phyloP scores from a whole-genome alignment of 2,888 invertebrate genomes.

The Platycnemis pennipes region DNA sequence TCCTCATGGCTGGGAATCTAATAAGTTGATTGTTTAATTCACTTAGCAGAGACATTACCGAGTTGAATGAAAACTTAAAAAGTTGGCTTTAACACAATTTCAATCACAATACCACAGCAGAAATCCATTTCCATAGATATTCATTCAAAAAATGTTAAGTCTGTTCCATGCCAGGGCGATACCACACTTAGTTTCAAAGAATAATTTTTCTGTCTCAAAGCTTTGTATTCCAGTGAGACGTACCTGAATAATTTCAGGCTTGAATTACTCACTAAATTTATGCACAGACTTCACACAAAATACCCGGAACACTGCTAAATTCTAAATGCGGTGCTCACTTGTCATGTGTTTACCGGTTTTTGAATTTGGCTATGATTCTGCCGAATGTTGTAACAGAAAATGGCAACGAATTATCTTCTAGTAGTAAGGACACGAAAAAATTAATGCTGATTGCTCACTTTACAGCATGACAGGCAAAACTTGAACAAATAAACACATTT shows the following conservation, averaged over 20 bases:
- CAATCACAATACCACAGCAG: neutral
- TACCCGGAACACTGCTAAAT: neutral
- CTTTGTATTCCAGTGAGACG: too few species aligned
- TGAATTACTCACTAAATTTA: too few species aligned
- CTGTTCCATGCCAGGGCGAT: neutral
- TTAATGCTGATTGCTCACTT: neutral
- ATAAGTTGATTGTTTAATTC: constrained; percentile 82
- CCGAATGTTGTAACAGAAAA: neutral
- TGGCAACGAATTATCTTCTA: neutral
- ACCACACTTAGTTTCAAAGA: neutral
- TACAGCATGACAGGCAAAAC: neutral
- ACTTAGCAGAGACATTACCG: constrained; percentile 79
- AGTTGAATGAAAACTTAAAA: neutral
- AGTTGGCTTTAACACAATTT: neutral
- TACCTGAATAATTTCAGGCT: too few species aligned
- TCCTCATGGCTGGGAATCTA: constrained; percentile 81
- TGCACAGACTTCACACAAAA: neutral
- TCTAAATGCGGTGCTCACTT: constrained; percentile 29
- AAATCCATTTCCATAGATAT: neutral
- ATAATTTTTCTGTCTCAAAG: neutral
- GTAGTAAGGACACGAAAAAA: neutral
- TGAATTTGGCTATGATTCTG: neutral
- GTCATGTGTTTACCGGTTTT: constrained; percentile 50
- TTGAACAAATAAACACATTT: too few species aligned
- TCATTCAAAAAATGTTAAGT: neutral